A percentile compares a stretch with the other conserved stretches of the same genome.
Evolutionary conservation across 2,113 vertebrate species (phyloP).

Genomic region (Boulengeromyrus knoepffleri): DNA sequence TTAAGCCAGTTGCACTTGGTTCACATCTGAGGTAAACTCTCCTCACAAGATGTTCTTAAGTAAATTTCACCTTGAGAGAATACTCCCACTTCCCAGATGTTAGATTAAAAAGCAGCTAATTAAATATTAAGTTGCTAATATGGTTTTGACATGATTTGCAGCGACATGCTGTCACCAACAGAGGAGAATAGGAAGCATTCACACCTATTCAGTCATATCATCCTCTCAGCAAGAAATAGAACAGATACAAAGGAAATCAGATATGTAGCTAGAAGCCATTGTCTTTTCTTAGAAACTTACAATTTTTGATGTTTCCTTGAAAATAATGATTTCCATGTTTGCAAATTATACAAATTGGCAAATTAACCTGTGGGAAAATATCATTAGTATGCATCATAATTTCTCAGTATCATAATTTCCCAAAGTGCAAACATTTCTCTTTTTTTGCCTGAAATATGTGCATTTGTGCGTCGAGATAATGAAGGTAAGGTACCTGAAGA

Average conservation of each 20-base stretch:
- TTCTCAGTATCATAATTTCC: constrained; percentile 5
- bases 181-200: background rate
- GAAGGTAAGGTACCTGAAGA: background rate
- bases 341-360: constrained; percentile 8
- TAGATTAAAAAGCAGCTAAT: background rate
- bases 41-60: background rate
- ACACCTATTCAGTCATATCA: background rate
- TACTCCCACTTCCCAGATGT: background rate
- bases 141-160: background rate
- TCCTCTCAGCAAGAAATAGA: background rate
- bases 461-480: background rate
- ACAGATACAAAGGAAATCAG: background rate
- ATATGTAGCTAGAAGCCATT: background rate
- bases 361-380: background rate
- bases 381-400: constrained; percentile 1
- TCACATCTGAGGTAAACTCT: background rate
- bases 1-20: background rate
- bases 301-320: background rate
- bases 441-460: background rate
- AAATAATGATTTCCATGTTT: background rate
- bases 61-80: background rate
- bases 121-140: background rate
- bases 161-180: background rate
- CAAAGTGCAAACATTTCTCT: background rate
- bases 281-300: background rate